Conservation (phyloP, 2,113 vertebrate genomes). For the Andinoacara biseriatus region DNA sequence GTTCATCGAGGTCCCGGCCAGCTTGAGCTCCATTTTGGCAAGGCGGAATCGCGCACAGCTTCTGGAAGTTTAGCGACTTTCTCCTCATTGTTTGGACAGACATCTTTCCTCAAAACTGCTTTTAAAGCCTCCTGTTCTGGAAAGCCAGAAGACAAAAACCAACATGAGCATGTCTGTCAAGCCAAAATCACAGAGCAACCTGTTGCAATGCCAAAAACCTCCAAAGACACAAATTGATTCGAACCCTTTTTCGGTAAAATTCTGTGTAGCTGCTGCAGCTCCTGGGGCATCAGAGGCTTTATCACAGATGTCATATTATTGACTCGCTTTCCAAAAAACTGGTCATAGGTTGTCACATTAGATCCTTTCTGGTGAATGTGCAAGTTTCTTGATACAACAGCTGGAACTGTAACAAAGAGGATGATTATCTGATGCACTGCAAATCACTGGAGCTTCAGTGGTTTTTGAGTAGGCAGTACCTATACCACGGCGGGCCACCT, state of each 20-base stretch:
- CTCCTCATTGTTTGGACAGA: background rate
- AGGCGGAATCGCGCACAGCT: background rate
- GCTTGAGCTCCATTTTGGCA: slow-evolving; percentile 48
- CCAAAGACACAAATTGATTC: background rate
- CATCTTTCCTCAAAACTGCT: slow-evolving; percentile 20
- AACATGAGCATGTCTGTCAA: background rate
- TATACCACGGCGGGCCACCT: slow-evolving; percentile 65
- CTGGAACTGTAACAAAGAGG: slow-evolving; percentile 75
- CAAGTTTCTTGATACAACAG: slow-evolving; percentile 73
- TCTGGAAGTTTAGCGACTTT: slow-evolving; percentile 20
- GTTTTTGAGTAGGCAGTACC: slow-evolving; percentile 63
- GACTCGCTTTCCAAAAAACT: slow-evolving; percentile 74
- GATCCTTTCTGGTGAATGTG: slow-evolving; percentile 66
- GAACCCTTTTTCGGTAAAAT: slow-evolving; percentile 74
- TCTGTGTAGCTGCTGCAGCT: slow-evolving; percentile 69
- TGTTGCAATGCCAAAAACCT: background rate
- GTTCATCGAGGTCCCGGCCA: slow-evolving; percentile 57
- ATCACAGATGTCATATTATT: slow-evolving; percentile 66
- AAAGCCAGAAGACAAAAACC: slow-evolving; percentile 29
- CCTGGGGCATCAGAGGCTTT: slow-evolving; percentile 70
- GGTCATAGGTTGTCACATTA: slow-evolving; percentile 76
- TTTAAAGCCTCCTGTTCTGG: slow-evolving; percentile 52
- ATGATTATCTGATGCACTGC: background rate
- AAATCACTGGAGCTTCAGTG: slow-evolving; percentile 8
- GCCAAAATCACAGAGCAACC: background rate